Percentiles rank a stretch among this genome's conserved stretches.
Evolutionary conservation across 2,888 invertebrate genomes (phyloP).

Genomic region (Leptopilina myrica): DNA sequence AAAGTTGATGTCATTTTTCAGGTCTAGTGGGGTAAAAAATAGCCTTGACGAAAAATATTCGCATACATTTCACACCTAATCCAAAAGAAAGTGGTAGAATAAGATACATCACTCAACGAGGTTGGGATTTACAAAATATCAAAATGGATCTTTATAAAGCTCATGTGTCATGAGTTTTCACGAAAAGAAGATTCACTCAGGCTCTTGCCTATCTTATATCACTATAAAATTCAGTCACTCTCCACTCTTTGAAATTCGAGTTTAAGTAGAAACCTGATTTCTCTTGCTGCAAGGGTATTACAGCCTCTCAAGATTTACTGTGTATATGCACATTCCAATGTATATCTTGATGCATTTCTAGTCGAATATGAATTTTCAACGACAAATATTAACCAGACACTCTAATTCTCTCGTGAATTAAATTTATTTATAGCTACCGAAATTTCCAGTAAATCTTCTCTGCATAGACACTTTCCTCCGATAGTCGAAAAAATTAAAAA

Average conservation of each 20-base stretch:
- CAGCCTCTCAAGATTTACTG: constrained; percentile 34
- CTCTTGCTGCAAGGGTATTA: constrained; percentile 25
- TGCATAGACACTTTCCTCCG: not conserved
- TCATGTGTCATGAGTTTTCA: constrained; percentile 44
- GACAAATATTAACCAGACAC: constrained; percentile 12
- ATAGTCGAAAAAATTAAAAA: not conserved
- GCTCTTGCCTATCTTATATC: constrained; percentile 27
- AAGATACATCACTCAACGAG: constrained; percentile 57
- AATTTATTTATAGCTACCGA: no score
- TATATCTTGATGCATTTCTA: constrained; percentile 45
- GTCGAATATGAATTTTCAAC: constrained; percentile 44
- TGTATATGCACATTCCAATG: constrained; percentile 45
- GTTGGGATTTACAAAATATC: constrained; percentile 60
- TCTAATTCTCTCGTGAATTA: not conserved
- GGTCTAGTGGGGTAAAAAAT: constrained; percentile 46
- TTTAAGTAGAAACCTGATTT: constrained; percentile 46
- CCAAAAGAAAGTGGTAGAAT: constrained; percentile 53
- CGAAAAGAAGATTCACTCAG: constrained; percentile 46
- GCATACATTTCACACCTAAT: constrained; percentile 63
- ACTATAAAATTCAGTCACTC: not conserved
- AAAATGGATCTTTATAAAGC: constrained; percentile 65
- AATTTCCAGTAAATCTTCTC: not conserved
- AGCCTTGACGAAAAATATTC: constrained; percentile 64
- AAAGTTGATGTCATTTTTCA: constrained; percentile 3
- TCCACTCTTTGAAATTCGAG: constrained; percentile 29